Evolutionary conservation across 2,797 vertebrate genomes (phyloP).

Genomic region (Lepilemur septentrionalis): DNA sequence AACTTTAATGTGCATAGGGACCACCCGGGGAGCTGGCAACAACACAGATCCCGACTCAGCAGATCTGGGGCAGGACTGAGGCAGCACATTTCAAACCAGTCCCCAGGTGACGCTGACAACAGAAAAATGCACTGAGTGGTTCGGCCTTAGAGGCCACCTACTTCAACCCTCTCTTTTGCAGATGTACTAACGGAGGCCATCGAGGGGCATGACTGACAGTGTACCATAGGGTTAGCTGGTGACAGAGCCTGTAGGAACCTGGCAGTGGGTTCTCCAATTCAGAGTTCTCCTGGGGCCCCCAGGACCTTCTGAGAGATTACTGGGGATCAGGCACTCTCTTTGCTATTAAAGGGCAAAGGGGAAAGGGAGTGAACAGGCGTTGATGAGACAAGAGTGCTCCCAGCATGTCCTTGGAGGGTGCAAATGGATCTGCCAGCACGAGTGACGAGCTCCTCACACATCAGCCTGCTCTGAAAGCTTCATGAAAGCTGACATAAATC

Average conservation of each 20-base stretch:
- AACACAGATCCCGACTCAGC: neutral
- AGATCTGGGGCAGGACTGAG: neutral
- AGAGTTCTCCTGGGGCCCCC: neutral
- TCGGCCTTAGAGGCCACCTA: neutral
- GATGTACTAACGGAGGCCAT: neutral
- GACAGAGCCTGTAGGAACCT: neutral
- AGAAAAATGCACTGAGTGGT: neutral
- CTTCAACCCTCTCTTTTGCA: neutral
- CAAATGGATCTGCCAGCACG: constrained; percentile 51
- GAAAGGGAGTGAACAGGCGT: neutral
- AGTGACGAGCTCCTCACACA: neutral
- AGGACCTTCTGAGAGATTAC: neutral
- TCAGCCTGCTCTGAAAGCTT: neutral
- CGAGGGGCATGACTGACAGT: neutral
- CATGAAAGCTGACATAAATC: neutral
- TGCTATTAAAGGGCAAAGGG: neutral
- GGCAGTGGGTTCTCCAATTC: neutral
- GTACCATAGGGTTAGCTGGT: neutral
- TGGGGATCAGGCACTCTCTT: neutral
- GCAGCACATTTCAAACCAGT: neutral
- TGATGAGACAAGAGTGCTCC: neutral
- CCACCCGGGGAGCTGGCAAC: neutral
- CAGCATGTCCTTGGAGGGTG: neutral
- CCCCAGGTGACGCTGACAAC: neutral
- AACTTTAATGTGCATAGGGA: accelerated